A percentile compares a stretch with the other conserved stretches of the same genome.
Evolutionary conservation across 2,888 invertebrate species (phyloP).

Genomic region (Glaucopsyche alexis): DNA sequence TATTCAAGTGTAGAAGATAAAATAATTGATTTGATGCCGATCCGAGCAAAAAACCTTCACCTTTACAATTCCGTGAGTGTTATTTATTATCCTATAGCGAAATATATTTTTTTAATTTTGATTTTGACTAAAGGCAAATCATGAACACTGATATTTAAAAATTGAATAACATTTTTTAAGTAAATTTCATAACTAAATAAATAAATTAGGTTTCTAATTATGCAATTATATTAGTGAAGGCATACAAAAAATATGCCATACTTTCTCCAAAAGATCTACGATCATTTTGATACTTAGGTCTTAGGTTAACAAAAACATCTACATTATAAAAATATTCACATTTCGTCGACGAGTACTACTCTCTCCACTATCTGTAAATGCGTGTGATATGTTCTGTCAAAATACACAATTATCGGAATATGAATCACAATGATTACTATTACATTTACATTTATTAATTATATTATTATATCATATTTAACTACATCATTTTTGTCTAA

Average conservation of each 20-base stretch:
- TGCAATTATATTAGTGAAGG: neutral
- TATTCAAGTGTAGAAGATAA: neutral
- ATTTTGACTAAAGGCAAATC: too few relatives aligned
- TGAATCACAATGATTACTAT: neutral
- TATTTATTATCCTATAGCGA: too few relatives aligned
- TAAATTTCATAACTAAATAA: too few relatives aligned
- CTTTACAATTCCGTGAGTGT: neutral
- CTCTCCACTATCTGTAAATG: constrained; percentile 15
- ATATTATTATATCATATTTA: too few relatives aligned
- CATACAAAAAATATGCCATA: neutral
- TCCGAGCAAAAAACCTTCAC: neutral
- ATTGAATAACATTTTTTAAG: neutral
- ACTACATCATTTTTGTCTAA: too few relatives aligned
- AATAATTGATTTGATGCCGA: neutral
- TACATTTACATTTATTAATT: neutral
- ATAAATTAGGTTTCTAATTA: neutral
- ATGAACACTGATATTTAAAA: neutral
- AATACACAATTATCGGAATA: constrained; percentile 6
- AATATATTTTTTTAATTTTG: too few relatives aligned
- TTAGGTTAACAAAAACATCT: constrained; percentile 21
- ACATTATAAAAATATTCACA: constrained; percentile 26
- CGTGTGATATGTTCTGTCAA: constrained; percentile 27
- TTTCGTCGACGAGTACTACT: neutral
- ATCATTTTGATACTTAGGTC: neutral
- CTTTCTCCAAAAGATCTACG: neutral